Base-by-base conservation (phyloP, 2,888 invertebrate species). In the Trilocha varians region DNA sequence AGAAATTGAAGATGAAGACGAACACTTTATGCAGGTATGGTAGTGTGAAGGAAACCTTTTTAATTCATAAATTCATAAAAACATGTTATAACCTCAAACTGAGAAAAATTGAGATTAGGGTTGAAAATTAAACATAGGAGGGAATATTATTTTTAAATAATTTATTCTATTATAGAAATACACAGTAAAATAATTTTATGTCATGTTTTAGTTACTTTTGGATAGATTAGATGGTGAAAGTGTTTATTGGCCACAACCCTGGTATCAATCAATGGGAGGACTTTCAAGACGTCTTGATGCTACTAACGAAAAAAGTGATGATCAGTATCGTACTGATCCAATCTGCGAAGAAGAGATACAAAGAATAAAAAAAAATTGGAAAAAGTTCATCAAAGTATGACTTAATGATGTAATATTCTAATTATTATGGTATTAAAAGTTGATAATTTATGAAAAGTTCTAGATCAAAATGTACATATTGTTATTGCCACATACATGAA, bases 161-260 rank as follows among this genome's bases (percentile, higher is more conserved):
- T n/a, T n/a, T n/a, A n/a, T 25, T 25, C 11, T 25, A 11, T 25
- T 25, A 9, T 3, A 25, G 11, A 9, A 25, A 4, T 9, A 25
- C 11, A 11, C 25, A 9, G 4, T 11, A 25, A 25, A 25, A 9
- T 25, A 2, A 4, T 25, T 16, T 13, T 34, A 16, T 32, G 32
- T 44, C 18, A 15, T 40, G 15, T 47, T 71, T 45, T 53, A 79
- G 79, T 37, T 65, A 37, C 47, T 80, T 32, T 36, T 66, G 17
- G 42, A 53, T 2, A 72, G 53, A 54, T 48, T 67, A 32, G 37
- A 51, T 25, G 13, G 54, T 40, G 61, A 60, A 47, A 38, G 45
- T 13, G 61, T 80, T 41, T 60, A 64, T 33, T 83, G 83, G 83
- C 49, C 63, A 5, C 72, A 66, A 47, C 83, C 83, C 4, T 82